Conservation (phyloP, 2,113 vertebrate species). For the Oreochromis tanganicae region DNA sequence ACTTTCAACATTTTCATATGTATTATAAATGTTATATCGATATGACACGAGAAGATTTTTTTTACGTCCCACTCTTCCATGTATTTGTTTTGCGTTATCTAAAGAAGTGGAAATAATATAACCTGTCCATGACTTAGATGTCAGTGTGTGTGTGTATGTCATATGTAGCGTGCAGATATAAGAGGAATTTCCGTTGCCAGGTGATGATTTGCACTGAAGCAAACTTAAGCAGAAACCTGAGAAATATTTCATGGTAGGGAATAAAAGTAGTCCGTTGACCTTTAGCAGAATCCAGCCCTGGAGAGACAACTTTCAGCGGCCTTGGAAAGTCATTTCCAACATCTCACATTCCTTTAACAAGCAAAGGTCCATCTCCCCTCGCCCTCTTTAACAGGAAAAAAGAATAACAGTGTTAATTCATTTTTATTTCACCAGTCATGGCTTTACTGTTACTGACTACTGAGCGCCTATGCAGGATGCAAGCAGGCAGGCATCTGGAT, state of each 20-base stretch:
- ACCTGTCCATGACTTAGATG: background rate
- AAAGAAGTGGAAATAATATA: background rate
- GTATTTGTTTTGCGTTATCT: background rate
- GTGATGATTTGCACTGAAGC: background rate
- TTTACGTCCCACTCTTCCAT: background rate
- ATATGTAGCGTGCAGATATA: background rate
- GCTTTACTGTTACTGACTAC: background rate
- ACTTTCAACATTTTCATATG: background rate
- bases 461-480: background rate
- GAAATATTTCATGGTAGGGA: background rate
- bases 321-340: conserved; percentile 39
- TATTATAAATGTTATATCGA: background rate
- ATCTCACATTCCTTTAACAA: conserved; percentile 23
- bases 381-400: background rate
- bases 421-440: conserved; percentile 30
- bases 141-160: background rate
- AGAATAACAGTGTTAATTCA: conserved; percentile 50
- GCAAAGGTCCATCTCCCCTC: background rate
- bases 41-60: background rate
- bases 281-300: background rate
- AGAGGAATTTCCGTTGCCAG: background rate
- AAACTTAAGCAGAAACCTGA: background rate
- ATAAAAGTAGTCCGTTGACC: background rate
- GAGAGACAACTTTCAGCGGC: background rate
- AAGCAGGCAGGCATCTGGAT: conserved; percentile 48